phyloP scores from a whole-genome alignment of 1,140 invertebrate species.

The Chironomus tepperi region DNA sequence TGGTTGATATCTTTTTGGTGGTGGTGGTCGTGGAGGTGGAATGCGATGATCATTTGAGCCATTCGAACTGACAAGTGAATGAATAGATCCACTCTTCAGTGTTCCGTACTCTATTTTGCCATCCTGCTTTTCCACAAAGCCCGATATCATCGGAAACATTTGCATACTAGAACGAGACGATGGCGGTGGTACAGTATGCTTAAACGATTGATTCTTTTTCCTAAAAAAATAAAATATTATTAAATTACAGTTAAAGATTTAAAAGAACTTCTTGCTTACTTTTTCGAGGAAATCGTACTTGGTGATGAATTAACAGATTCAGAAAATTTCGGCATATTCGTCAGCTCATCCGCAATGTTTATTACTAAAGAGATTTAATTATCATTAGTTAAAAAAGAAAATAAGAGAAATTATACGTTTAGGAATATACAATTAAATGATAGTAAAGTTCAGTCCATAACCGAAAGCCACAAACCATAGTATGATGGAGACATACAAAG shows the following conservation, averaged over 20 bases:
- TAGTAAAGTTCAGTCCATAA: neutral
- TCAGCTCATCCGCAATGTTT: neutral
- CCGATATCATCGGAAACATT: conserved; percentile 40
- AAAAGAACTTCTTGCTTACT: neutral
- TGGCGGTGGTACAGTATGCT: neutral
- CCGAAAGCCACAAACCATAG: neutral
- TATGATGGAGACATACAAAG: neutral
- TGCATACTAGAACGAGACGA: conserved; percentile 41
- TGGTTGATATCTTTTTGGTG: conserved; percentile 35
- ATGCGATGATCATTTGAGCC: conserved; percentile 45
- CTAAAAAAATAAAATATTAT: neutral
- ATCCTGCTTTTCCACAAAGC: conserved; percentile 38
- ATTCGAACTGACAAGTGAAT: conserved; percentile 42
- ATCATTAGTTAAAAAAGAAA: neutral
- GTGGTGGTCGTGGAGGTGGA: conserved; percentile 36
- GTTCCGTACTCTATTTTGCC: conserved; percentile 54
- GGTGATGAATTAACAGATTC: neutral
- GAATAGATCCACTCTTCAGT: conserved; percentile 56
- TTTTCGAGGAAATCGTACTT: neutral
- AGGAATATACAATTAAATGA: neutral
- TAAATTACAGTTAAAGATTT: too few species aligned
- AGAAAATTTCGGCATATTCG: neutral
- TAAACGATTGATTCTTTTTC: neutral
- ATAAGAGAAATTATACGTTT: neutral
- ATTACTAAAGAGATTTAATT: neutral